Evolutionary conservation across 2,888 invertebrate genomes (phyloP).

Genomic region (Cenopis cana): DNA sequence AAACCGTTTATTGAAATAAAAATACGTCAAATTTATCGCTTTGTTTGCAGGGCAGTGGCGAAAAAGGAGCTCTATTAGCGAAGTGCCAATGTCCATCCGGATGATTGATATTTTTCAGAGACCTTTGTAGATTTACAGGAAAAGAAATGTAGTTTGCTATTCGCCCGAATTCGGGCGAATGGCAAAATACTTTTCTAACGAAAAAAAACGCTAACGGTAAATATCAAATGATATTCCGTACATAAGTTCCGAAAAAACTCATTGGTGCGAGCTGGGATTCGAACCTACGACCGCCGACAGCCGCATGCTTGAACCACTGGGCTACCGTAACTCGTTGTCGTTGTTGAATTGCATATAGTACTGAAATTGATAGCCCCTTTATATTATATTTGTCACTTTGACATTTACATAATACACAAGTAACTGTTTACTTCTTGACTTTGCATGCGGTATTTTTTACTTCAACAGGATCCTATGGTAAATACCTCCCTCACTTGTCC

Average conservation of each 20-base stretch:
- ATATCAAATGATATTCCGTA: too few species aligned
- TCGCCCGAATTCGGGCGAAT: not conserved
- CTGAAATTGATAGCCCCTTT: not conserved
- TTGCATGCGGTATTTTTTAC: not conserved
- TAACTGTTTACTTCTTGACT: not conserved
- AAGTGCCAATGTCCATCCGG: conserved; percentile 13
- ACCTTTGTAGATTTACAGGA: conserved; percentile 1
- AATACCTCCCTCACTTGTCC: too few species aligned
- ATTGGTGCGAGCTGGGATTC: too few species aligned
- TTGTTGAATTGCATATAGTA: not conserved
- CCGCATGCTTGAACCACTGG: too few species aligned
- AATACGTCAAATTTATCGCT: conserved; percentile 12
- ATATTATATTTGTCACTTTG: too few species aligned
- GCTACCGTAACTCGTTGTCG: too few species aligned
- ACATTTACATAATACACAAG: too few species aligned
- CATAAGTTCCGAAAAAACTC: too few species aligned
- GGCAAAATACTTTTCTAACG: too few species aligned
- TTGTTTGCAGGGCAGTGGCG: conserved; percentile 6
- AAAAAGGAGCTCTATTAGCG: conserved; percentile 15
- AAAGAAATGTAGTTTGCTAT: not conserved
- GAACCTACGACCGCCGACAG: too few species aligned
- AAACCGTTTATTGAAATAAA: conserved; percentile 22
- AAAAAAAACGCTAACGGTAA: too few species aligned
- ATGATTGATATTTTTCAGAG: conserved; percentile 32
- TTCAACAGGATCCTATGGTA: too few species aligned